These are phyloP conservation scores for Bombus confusus DNA, from an alignment of 1,140 invertebrate species.

Conservation along the genomic window DNA sequence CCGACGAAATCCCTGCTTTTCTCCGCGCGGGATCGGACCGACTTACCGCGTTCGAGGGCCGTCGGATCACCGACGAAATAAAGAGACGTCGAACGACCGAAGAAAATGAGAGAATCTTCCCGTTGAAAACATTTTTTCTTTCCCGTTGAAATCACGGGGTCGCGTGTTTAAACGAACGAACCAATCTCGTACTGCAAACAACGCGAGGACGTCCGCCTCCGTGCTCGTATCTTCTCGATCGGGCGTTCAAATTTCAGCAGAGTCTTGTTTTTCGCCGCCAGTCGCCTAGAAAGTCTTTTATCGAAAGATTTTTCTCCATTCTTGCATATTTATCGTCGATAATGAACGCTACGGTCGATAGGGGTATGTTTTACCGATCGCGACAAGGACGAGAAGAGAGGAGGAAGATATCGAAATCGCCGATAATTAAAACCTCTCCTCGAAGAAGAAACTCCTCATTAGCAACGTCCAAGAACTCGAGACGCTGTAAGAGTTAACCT, in stretches of 20 bases:
- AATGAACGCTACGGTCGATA: neutral
- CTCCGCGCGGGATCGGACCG: constrained; percentile 34
- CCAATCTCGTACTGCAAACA: constrained; percentile 19
- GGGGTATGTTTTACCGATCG: too few relatives aligned
- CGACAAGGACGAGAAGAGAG: neutral
- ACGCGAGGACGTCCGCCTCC: neutral
- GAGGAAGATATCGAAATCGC: neutral
- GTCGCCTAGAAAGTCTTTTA: neutral
- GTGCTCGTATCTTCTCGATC: too few relatives aligned
- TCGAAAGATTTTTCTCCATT: neutral
- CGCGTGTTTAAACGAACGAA: constrained; percentile 17
- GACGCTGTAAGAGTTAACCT: neutral
- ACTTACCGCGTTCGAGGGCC: constrained; percentile 49
- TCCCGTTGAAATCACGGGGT: neutral
- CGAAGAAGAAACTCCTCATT: constrained; percentile 17
- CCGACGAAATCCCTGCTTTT: constrained; percentile 46
- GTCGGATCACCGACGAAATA: constrained; percentile 47
- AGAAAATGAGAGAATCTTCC: neutral
- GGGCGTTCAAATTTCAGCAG: neutral
- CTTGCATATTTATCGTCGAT: neutral
- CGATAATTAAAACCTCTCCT: constrained; percentile 32
- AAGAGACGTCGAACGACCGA: constrained; percentile 13
- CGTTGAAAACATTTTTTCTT: constrained; percentile 36
- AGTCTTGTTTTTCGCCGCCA: neutral
- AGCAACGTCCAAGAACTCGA: neutral